A percentile compares a stretch with the other conserved stretches of the same genome.
phyloP scores from a whole-genome alignment of 2,797 vertebrate species.

The Natrix natrix region DNA sequence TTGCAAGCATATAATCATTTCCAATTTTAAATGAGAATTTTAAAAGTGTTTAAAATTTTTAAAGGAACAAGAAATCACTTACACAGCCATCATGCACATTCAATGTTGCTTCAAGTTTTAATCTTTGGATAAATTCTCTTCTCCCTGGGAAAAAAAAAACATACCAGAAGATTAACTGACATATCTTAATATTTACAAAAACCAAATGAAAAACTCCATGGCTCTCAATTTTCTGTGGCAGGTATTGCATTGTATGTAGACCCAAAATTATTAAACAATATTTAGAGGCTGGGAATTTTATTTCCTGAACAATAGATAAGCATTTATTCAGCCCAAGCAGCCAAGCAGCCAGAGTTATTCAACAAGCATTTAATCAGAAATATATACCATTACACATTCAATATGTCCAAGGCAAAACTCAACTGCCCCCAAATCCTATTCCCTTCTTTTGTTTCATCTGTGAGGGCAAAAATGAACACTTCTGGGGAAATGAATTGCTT shows the following conservation, averaged over 20 bases:
- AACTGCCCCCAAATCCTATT: conserved; percentile 10
- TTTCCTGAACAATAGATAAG: not conserved
- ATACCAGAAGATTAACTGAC: conserved; percentile 25
- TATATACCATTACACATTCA: conserved; percentile 1
- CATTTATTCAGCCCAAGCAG: not conserved
- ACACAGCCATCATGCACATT: conserved; percentile 98
- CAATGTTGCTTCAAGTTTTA: conserved; percentile 96
- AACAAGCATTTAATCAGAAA: not conserved
- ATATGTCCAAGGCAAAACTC: conserved; percentile 10
- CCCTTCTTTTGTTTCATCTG: conserved; percentile 4
- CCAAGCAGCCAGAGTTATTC: not conserved
- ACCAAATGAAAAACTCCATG: not conserved
- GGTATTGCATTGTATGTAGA: not conserved
- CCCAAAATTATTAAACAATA: not conserved
- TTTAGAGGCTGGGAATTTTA: not conserved
- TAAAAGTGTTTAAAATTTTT: not conserved
- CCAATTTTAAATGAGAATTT: not conserved
- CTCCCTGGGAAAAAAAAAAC: conserved; percentile 81
- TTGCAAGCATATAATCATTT: not conserved
- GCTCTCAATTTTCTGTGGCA: not conserved
- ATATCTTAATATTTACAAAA: not conserved
- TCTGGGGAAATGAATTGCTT: not conserved
- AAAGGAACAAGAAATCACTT: conserved; percentile 71
- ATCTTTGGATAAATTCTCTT: conserved; percentile 98
- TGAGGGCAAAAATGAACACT: conserved; percentile 18